Base-by-base conservation (phyloP, 2,888 invertebrate genomes). In the Cinara cedri region DNA sequence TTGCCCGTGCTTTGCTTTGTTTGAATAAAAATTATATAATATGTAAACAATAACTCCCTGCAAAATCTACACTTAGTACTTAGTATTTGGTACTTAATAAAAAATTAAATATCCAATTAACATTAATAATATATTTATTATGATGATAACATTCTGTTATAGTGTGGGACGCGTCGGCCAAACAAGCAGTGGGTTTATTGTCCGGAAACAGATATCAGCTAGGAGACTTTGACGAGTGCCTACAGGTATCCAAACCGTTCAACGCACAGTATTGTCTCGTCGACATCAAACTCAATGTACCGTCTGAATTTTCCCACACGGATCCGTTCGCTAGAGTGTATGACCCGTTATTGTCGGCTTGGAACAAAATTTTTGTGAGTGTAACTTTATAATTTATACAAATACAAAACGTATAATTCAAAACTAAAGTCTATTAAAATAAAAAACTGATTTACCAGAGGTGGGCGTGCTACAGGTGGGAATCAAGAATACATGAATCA, bases 121-220 rank as follows among this genome's bases (percentile, higher is more conserved):
- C n/a, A n/a, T n/a, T 60, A 60, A 60, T 26, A 16, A 60, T 3
- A n/a, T 16, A 16, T 26, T 21, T 46, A 65, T 65, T 65, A 44
- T n/a, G n/a, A n/a, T n/a, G n/a, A n/a, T n/a, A n/a, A n/a, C 19
- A 1, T 54, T 72, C 16, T 68, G 26, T 76, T 78, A 11, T 70
- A 92, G 93, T 92, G 89, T 91, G 91, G 85, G 92, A 92, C 84
- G 89, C 92, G 4, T 90, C 91, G 49, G 90, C 90, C 0, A 92
- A 92, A 85, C 89, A 90, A 54, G 90, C 91, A 0, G 88, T 88
- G 83, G 92, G 92, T 16, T 86, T 92, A 16, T 88, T 92, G 21
- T 89, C 89, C 82, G 92, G 92, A 3, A 89, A 90, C 14, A 88
- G 89, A 1, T 91, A 90, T 86, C 91, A 92, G 82, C 86, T 92